Percentiles rank a stretch among this genome's conserved stretches.
phyloP scores from a whole-genome alignment of 2,888 invertebrate species.

The Griposia aprilina region DNA sequence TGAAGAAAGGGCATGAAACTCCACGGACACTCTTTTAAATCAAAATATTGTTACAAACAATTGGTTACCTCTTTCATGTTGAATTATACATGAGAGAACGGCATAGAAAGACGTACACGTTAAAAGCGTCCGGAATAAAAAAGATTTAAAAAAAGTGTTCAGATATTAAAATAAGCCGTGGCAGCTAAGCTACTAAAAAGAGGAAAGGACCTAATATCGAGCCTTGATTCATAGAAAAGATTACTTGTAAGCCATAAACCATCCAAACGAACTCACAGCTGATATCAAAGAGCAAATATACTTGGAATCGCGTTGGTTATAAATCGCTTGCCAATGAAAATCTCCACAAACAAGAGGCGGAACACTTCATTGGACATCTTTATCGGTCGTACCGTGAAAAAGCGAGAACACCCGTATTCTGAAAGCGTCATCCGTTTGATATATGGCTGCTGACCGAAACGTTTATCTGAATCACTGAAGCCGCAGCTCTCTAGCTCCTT shows the following conservation, averaged over 20 bases:
- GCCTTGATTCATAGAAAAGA: neutral
- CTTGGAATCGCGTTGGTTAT: slow-evolving; percentile 34
- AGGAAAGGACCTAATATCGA: too few species aligned
- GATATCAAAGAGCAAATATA: slow-evolving; percentile 34
- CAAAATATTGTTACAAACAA: too few species aligned
- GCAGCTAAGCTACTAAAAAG: too few species aligned
- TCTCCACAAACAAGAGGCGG: slow-evolving; percentile 69
- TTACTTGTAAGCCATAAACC: slow-evolving; percentile 11
- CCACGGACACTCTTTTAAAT: too few species aligned
- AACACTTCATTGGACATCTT: slow-evolving; percentile 80
- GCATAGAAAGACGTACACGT: too few species aligned
- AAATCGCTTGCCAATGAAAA: slow-evolving; percentile 60
- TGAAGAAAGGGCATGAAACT: too few species aligned
- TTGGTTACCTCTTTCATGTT: too few species aligned
- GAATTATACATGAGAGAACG: too few species aligned
- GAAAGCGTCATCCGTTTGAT: slow-evolving; percentile 83
- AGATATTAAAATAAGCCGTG: too few species aligned
- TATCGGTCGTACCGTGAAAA: slow-evolving; percentile 78
- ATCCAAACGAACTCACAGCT: slow-evolving; percentile 4
- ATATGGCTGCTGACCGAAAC: slow-evolving; percentile 85
- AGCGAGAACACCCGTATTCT: slow-evolving; percentile 74
- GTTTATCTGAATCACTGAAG: slow-evolving; percentile 86
- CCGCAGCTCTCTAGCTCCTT: slow-evolving; percentile 79
- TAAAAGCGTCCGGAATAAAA: too few species aligned
- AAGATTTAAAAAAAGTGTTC: too few species aligned